Base-by-base conservation (phyloP, 1,140 invertebrate genomes). In the Brachionus manjavacas region DNA sequence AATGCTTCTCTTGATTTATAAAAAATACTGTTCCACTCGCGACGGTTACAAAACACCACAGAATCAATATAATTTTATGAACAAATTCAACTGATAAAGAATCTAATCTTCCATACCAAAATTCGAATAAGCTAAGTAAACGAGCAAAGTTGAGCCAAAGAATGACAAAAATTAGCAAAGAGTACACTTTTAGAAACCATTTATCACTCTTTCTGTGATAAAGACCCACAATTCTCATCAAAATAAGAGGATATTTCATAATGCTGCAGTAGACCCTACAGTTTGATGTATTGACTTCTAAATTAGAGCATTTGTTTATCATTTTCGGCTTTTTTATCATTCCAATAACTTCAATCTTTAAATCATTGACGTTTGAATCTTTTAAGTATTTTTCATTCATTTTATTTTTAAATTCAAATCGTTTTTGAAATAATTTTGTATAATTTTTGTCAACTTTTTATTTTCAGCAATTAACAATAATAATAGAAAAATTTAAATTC, bases 101-200 rank as follows among this genome's bases (percentile, higher is more conserved):
- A 7, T 43, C 31, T 2, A 25, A 43, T 23, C 60, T 25, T 0
- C 79, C 79, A 25, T 64, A 64, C 25, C 49, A 64, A 39, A 81
- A 81, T 2, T 43, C 79, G 16, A 28, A 81, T 11, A 81, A 0
- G 41, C 31, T 43, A 46, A 81, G 39, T 9, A 28, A 11, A 20
- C 79, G 20, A 23, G 23, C 52, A 35, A 81, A 81, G 43, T 14
- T 81, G 4, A 81, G 31, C 79, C 79, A 81, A n/a, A 81, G 39
- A 23, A 81, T 60, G 4, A 66, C 6, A 23, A 66, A 9, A 2
- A 81, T 35, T 11, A 9, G 2, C 1, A 81, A 4, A 0, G 52
- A 12, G 46, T 81, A 81, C 7, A 60, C 0, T 68, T 81, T 81
- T 9, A 81, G 1, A 7, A 14, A 20, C 16, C 25, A 70, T 35